These are phyloP conservation scores for Micrasema minimum DNA, from an alignment of 1,140 invertebrate genomes.

Conservation along the genomic window DNA sequence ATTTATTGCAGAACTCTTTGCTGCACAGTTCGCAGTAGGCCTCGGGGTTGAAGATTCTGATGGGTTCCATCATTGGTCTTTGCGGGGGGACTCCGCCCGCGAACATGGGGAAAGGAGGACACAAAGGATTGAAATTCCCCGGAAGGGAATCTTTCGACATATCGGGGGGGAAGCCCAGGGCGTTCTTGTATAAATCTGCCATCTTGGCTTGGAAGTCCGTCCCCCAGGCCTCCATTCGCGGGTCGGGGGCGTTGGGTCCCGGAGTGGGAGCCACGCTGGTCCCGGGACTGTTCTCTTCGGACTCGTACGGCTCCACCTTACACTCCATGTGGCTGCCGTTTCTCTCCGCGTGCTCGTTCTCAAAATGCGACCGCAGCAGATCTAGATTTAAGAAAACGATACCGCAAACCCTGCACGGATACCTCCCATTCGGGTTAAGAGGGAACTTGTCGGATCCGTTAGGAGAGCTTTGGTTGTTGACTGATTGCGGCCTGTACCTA, in stretches of 20 bases:
- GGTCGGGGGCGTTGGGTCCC: conserved; percentile 34
- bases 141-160: conserved; percentile 58
- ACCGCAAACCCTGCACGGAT: conserved; percentile 45
- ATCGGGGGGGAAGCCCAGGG: conserved; percentile 62
- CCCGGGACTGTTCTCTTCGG: conserved; percentile 44
- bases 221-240: conserved; percentile 49
- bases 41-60: conserved; percentile 92
- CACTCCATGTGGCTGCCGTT: conserved; percentile 50
- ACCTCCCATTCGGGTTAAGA: conserved; percentile 33
- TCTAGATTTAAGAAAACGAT: conserved; percentile 43
- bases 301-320: conserved; percentile 50
- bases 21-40: conserved; percentile 97
- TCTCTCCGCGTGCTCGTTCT: conserved; percentile 48
- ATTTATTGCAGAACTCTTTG: conserved; percentile 99
- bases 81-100: conserved; percentile 66
- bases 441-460: conserved; percentile 28
- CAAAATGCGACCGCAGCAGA: conserved; percentile 40
- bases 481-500: conserved; percentile 32
- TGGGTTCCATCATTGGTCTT: conserved; percentile 71
- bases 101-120: conserved; percentile 50
- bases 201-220: conserved; percentile 65
- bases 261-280: conserved; percentile 32
- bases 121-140: conserved; percentile 61
- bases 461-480: conserved; percentile 30
- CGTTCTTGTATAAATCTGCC: conserved; percentile 66